A percentile compares a stretch with the other conserved stretches of the same genome.
These are phyloP conservation scores for Dallia pectoralis DNA, from an alignment of 2,797 vertebrate species.

Conservation along the genomic window DNA sequence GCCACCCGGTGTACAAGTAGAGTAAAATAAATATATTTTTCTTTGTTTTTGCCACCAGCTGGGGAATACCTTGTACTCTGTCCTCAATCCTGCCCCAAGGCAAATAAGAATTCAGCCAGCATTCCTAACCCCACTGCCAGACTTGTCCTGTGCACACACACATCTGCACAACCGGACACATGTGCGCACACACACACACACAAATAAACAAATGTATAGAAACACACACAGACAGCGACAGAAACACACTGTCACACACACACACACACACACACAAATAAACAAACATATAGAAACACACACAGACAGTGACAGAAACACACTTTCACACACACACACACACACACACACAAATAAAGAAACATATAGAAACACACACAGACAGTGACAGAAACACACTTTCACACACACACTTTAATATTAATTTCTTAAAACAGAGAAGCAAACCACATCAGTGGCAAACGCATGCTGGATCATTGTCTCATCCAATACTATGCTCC, in stretches of 20 bases:
- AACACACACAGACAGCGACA: too few species aligned
- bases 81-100: slow-evolving; percentile 21
- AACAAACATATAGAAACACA: slow-evolving; percentile 23
- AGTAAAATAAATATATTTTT: slow-evolving; percentile 14
- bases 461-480: slow-evolving; percentile 72
- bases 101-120: slow-evolving; percentile 44
- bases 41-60: slow-evolving; percentile 26
- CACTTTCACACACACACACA: neutral
- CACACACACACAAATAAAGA: slow-evolving; percentile 25
- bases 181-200: slow-evolving; percentile 21
- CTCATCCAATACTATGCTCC: slow-evolving; percentile 71
- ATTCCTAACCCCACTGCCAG: slow-evolving; percentile 26
- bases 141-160: slow-evolving; percentile 42
- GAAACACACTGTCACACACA: too few species aligned
- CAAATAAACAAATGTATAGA: slow-evolving; percentile 22
- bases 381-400: slow-evolving; percentile 34
- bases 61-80: slow-evolving; percentile 9
- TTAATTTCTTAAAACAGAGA: slow-evolving; percentile 74
- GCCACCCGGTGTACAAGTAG: too few species aligned
- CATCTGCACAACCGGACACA: slow-evolving; percentile 32
- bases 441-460: slow-evolving; percentile 76
- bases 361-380: slow-evolving; percentile 12
- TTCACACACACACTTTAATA: slow-evolving; percentile 72
- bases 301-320: slow-evolving; percentile 22
- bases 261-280: slow-evolving; percentile 28